Percentiles rank a stretch among this genome's conserved stretches.
These are phyloP conservation scores for Atopsyche davidsoni DNA, from an alignment of 1,140 invertebrate species.

Conservation along the genomic window DNA sequence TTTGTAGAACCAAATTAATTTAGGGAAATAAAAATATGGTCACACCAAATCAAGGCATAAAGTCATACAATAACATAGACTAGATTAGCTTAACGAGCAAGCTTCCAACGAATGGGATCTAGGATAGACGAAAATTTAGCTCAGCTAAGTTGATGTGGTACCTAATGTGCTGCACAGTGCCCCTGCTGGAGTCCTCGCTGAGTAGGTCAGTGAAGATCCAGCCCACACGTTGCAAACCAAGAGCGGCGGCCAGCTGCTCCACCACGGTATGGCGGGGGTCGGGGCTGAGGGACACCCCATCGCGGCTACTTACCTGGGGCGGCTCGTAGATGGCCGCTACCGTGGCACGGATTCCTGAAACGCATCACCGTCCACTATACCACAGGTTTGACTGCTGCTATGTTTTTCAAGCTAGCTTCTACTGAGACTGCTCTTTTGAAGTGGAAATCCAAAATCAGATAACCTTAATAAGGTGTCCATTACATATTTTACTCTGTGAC, in stretches of 20 bases:
- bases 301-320: slow-evolving; percentile 76
- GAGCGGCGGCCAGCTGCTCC: slow-evolving; percentile 66
- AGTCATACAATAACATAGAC: slow-evolving; percentile 1
- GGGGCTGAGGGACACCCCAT: slow-evolving; percentile 61
- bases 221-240: slow-evolving; percentile 83
- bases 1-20: no score
- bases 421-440: no score
- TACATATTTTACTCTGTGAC: no score
- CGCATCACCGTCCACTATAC: no score
- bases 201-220: slow-evolving; percentile 99
- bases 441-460: no score
- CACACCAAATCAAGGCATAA: no score
- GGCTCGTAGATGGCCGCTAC: slow-evolving; percentile 98
- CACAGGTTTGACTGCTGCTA: no score
- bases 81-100: not conserved
- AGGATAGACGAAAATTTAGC: no score
- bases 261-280: slow-evolving; percentile 71
- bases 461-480: no score
- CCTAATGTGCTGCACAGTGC: slow-evolving; percentile 69
- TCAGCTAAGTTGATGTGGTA: no score
- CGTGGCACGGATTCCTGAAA: slow-evolving; percentile 74
- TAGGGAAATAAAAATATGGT: no score
- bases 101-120: slow-evolving; percentile 3
- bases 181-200: slow-evolving; percentile 76
- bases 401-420: no score